Evolutionary conservation across 1,140 invertebrate genomes (phyloP), one percentile per base, ranked within the genome.

Genomic region (Yoshiicerus persimilis): DNA sequence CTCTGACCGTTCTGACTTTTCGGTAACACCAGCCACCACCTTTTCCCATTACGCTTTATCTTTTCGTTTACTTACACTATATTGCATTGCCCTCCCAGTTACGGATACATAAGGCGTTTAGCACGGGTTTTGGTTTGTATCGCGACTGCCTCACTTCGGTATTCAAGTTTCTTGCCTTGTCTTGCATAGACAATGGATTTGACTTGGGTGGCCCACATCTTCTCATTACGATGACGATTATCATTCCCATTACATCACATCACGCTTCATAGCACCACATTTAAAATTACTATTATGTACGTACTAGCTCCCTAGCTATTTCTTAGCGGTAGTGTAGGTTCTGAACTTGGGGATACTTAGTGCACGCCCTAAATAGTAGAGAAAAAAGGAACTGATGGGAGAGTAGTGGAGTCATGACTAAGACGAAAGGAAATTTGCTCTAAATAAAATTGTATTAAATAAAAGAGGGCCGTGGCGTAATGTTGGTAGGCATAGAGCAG

Each of bases 1-100:
- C 93, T 20, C 89, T 93, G 23, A 93, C 93, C 25, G 92, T 93
- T 34, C 90, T 93, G n/a, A 92, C 92, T 23, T 93, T 93, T 90
- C 92, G 93, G 94, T 95, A 91, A 91, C 91, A 77, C 25, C 56
- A 88, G 16, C 41, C 30, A 88, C 13, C 56, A 64, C 34, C 38
- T 88, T 66, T 70, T 36, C 23, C 32, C 85, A 85, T 84, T 36
- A 64, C 32, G 16, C 84, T 84, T 27, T 56, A 41, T 87, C 34
- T 25, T 13, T 30, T 77, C 23, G 13, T 25, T 23, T 23, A 5
- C 70, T 77, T 34, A n/a, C 47, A 56, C n/a, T 56, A 56, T 16
- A 56, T 56, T 56, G n/a, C 47, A 56, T 56, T 56, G n/a, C 16
- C 47, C 47, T 56, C 47, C 13, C 16, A 16, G 13, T 56, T n/a